Evolutionary conservation across 2,113 vertebrate species (phyloP), one percentile per base, ranked within the genome.

Genomic region (Alectura lathami): DNA sequence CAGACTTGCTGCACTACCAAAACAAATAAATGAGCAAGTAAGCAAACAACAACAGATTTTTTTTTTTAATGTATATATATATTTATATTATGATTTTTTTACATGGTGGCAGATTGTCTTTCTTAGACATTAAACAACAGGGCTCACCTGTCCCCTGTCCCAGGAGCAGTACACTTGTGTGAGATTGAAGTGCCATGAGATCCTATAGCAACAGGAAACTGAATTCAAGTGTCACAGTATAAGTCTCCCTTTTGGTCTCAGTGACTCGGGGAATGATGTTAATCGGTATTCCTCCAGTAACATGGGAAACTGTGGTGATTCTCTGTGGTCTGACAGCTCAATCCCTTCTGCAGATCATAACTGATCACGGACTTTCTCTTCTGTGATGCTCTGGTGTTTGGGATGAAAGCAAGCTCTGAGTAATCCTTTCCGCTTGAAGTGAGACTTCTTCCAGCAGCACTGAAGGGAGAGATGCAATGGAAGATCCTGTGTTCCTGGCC

Each of bases 371-470:
- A 57, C 29, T 75, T 88, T 74, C 43, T 63, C 47, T 40, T 38
- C 54, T 40, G 15, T 0, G 1, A 22, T 32, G 48, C 22, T n/a
- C 1, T 26, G 42, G 43, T 56, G 34, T 67, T 72, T 38, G 60
- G 6, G 68, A 73, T 54, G 57, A 91, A 79, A 88, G 75, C 11
- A 79, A 70, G 30, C 32, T 83, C 72, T 54, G 30, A 74, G 47
- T 30, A 82, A 86, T 84, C 84, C 56, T 42, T 95, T 81, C 40
- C 64, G 81, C 70, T 89, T 89, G 66, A 91, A 73, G 90, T 57
- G 42, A 92, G 36, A 92, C 51, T 69, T 62, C 32, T 81, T 91
- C 76, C 85, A 80, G 88, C 59, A 74, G 60, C 38, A 63, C 72
- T 93, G 63, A 91, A 86, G 29, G 40, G 22, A 80, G 88, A 93